Conservation (phyloP, 2,888 invertebrate species). For the Drosophila diplacantha region DNA sequence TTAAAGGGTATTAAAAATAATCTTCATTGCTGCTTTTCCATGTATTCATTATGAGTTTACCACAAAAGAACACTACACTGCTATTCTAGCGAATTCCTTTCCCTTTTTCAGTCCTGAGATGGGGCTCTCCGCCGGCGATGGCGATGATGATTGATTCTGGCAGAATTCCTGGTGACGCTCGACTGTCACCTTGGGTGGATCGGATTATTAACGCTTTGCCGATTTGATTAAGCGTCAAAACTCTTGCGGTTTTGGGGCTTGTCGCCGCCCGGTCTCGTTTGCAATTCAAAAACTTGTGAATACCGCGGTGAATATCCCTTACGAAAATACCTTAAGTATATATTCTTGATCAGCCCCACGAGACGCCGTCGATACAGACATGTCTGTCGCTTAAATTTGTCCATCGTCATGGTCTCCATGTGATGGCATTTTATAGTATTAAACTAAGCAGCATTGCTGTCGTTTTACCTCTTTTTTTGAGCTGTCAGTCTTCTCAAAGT, state of each 20-base stretch:
- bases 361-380: constrained; percentile 2
- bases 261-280: constrained; percentile 49
- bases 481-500: constrained; percentile 39
- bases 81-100: constrained; percentile 15
- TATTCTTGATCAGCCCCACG: neutral
- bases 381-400: constrained; percentile 31
- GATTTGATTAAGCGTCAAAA: constrained; percentile 63
- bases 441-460: constrained; percentile 61
- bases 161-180: constrained; percentile 61
- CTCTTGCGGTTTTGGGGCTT: constrained; percentile 49
- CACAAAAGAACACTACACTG: neutral
- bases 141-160: constrained; percentile 46
- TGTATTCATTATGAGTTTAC: neutral
- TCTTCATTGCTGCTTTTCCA: neutral
- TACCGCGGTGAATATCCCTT: neutral
- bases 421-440: constrained; percentile 69
- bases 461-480: constrained; percentile 6
- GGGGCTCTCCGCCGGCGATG: neutral
- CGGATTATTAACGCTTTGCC: constrained; percentile 68
- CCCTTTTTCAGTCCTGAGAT: neutral
- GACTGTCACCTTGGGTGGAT: constrained; percentile 44
- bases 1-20: neutral
- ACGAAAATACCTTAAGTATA: neutral
- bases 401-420: constrained; percentile 59
- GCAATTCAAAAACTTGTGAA: constrained; percentile 6